These are phyloP conservation scores for Pogonophryne albipinna DNA, from an alignment of 2,797 vertebrate species.

Conservation along the genomic window DNA sequence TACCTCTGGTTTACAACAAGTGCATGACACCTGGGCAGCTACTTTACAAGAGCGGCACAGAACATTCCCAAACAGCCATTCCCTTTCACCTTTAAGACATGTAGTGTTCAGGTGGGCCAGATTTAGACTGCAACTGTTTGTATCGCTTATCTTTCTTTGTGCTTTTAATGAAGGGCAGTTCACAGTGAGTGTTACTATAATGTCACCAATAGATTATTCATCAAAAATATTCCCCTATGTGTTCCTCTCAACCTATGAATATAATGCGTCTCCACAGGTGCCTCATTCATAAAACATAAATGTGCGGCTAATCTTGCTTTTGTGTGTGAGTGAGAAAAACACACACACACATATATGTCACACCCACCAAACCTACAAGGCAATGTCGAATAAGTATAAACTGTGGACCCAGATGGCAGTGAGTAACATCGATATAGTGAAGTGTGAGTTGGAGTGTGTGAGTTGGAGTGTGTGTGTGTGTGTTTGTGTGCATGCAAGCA, in stretches of 20 bases:
- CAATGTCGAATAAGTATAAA: slow-evolving; percentile 43
- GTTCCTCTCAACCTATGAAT: slow-evolving; percentile 21
- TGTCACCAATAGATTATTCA: slow-evolving; percentile 60
- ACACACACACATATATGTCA: slow-evolving; percentile 1
- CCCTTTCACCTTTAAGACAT: slow-evolving; percentile 18
- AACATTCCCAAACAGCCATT: not conserved
- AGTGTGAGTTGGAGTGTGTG: slow-evolving; percentile 13
- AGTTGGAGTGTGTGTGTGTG: slow-evolving; percentile 17
- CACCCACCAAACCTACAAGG: slow-evolving; percentile 16
- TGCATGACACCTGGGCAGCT: slow-evolving; percentile 25
- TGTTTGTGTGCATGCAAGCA: slow-evolving; percentile 32
- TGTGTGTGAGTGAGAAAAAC: not conserved
- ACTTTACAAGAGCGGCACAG: not conserved
- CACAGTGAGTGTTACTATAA: slow-evolving; percentile 30
- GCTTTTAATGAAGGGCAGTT: slow-evolving; percentile 12
- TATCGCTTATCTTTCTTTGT: slow-evolving; percentile 10
- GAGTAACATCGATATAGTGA: slow-evolving; percentile 49
- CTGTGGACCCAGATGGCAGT: slow-evolving; percentile 66
- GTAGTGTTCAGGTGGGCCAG: not conserved
- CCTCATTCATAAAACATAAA: slow-evolving; percentile 66
- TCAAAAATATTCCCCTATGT: slow-evolving; percentile 34
- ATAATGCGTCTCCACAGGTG: slow-evolving; percentile 51
- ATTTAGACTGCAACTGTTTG: slow-evolving; percentile 8
- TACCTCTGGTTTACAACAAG: slow-evolving; percentile 45
- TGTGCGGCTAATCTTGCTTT: slow-evolving; percentile 22